Conservation (phyloP, 2,888 invertebrate genomes). For the Ochlodes sylvanus region DNA sequence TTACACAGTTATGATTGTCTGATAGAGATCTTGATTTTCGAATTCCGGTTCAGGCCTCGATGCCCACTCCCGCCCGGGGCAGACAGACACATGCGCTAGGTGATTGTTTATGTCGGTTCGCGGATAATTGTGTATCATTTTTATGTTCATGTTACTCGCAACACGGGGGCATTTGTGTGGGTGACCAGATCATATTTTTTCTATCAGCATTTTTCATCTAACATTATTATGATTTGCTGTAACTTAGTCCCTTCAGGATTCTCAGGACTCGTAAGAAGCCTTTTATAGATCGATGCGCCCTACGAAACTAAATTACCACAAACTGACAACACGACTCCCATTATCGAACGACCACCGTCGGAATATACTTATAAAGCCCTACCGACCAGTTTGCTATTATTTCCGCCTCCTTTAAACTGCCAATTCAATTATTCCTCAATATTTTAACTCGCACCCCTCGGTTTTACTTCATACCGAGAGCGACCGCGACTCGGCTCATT, state of each 20-base stretch:
- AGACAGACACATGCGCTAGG: too few relatives aligned
- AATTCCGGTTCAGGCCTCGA: too few relatives aligned
- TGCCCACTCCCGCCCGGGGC: too few relatives aligned
- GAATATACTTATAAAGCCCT: background rate
- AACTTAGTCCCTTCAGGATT: background rate
- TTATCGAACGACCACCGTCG: background rate
- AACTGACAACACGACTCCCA: constrained; percentile 1
- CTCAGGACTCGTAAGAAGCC: background rate
- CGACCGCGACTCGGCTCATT: constrained; percentile 12
- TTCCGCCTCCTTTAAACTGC: constrained; percentile 16
- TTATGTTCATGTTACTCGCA: too few relatives aligned
- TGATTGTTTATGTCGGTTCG: too few relatives aligned
- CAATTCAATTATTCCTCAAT: constrained; percentile 28
- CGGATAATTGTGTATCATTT: too few relatives aligned
- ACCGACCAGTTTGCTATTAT: constrained; percentile 13
- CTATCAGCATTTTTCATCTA: too few relatives aligned
- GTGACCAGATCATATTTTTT: too few relatives aligned
- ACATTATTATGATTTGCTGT: too few relatives aligned
- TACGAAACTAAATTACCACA: background rate
- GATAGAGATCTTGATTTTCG: too few relatives aligned
- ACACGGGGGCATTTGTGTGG: too few relatives aligned
- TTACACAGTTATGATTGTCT: too few relatives aligned
- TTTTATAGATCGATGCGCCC: background rate
- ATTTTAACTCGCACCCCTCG: constrained; percentile 22
- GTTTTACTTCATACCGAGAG: constrained; percentile 1